Evolutionary conservation across 1,140 invertebrate genomes (phyloP), one percentile per base, ranked within the genome.

Genomic region (Zaprionus camerounensis): DNA sequence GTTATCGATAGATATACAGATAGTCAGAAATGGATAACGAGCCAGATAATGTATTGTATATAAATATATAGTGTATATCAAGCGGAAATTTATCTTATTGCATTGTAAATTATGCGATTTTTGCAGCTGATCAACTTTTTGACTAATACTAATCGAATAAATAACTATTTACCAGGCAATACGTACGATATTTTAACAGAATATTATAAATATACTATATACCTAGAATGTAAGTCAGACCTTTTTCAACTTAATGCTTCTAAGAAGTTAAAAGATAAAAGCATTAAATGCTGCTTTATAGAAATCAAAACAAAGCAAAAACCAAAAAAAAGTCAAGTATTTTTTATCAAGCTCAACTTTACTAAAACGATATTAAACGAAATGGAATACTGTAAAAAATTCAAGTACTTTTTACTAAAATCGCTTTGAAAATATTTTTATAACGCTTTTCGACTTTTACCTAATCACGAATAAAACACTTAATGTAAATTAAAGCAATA

Each of bases 401-500:
- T 65, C n/a, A 57, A 63, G 41, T 46, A 46, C 6, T 67, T 90
- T 90, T 88, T 85, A 90, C 79, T 79, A 41, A 73, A 90, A 88
- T 88, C 78, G 84, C 84, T 88, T 88, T 68, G 49, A 57, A 71
- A 75, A 74, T 87, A 87, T 87, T 88, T 88, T 90, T 90, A 90
- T 84, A 88, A 59, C 76, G 84, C 84, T 84, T 88, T 88, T 88
- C 85, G 70, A 88, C 72, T 90, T 88, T 84, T 84, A 88, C 63
- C 49, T 53, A 64, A 73, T 55, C 51, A 62, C 38, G 26, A 79
- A 49, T 56, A 65, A 17, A 44, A 57, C 17, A 55, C 28, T 44
- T 72, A 73, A 78, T 82, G 75, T 80, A 88, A 81, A 85, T 71
- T 85, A 84, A 83, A 85, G 55, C 74, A 85, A 85, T 81, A 85